phyloP scores from a whole-genome alignment of 2,797 vertebrate genomes.

The Tangara arthus region DNA sequence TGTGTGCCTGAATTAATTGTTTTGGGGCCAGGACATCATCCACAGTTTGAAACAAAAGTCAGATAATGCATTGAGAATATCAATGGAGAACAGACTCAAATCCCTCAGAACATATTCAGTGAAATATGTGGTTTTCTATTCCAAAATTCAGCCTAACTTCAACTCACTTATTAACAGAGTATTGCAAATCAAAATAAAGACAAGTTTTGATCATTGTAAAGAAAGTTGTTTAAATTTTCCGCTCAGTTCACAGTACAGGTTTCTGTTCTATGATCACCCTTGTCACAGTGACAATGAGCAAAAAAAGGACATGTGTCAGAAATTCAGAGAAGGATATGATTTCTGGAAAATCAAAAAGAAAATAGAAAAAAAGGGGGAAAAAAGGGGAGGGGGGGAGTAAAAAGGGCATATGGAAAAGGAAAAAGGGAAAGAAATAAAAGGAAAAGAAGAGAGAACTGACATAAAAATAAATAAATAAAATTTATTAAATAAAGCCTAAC shows the following conservation, averaged over 20 bases:
- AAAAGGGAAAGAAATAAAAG: neutral
- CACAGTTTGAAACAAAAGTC: neutral
- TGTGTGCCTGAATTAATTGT: neutral
- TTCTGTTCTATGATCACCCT: neutral
- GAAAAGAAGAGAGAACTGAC: neutral
- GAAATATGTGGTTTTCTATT: neutral
- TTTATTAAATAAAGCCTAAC: too few species aligned
- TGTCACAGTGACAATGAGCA: neutral
- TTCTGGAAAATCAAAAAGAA: neutral
- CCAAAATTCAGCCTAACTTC: neutral
- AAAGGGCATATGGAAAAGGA: rapidly evolving
- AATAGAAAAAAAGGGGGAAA: neutral
- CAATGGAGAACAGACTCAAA: neutral
- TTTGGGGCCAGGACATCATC: neutral
- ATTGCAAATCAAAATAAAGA: neutral
- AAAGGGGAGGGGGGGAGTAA: rapidly evolving
- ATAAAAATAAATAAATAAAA: neutral
- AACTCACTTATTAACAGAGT: neutral
- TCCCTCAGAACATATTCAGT: neutral
- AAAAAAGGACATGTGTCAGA: neutral
- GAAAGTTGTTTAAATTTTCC: neutral
- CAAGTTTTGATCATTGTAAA: neutral
- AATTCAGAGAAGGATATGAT: neutral
- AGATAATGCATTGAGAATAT: neutral
- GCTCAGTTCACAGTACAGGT: neutral